phyloP scores from a whole-genome alignment of 2,113 vertebrate species.

The Ursus arctos region DNA sequence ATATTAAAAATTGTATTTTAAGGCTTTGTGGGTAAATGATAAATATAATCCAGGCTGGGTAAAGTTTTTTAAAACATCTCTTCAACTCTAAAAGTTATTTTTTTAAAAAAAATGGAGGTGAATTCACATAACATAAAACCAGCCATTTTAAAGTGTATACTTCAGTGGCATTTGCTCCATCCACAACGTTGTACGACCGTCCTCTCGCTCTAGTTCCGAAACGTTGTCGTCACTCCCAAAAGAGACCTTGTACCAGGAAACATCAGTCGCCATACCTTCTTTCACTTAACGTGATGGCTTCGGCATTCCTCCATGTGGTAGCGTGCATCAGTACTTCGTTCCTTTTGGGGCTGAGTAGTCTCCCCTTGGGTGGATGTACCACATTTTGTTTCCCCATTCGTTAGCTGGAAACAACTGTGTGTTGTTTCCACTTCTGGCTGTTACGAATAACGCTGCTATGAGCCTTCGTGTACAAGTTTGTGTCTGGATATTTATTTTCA shows the following conservation, averaged over 20 bases:
- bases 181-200: neutral
- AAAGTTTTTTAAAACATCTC: neutral
- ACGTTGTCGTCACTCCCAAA: neutral
- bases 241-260: neutral
- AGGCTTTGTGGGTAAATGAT: neutral
- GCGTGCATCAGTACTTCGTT: neutral
- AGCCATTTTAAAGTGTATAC: neutral
- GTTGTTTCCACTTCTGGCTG: neutral
- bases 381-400: neutral
- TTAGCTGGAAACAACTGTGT: neutral
- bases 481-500: conserved; percentile 7
- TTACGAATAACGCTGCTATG: neutral
- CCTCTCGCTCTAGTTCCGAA: neutral
- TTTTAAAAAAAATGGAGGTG: neutral
- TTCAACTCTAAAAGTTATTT: neutral
- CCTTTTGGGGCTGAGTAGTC: neutral
- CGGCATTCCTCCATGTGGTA: neutral
- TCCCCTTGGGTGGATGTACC: neutral
- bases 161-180: neutral
- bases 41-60: neutral
- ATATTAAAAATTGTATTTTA: neutral
- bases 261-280: neutral
- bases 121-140: neutral
- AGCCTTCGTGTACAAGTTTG: neutral
- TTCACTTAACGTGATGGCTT: neutral